Conservation (phyloP, 2,797 vertebrate genomes). For the Syngnathus acus region DNA sequence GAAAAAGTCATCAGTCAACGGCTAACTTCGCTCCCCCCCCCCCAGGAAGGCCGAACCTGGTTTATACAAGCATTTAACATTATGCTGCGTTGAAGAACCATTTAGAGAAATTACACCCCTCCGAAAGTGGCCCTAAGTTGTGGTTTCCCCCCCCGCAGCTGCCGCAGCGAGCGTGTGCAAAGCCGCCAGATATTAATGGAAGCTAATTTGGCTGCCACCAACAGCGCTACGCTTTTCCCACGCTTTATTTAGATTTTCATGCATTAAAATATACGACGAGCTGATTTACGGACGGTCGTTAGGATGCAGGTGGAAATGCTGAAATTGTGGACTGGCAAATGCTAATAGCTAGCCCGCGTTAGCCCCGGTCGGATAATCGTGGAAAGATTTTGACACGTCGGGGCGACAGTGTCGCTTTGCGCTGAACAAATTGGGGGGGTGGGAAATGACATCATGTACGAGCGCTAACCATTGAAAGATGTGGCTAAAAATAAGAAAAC, state of each 20-base stretch:
- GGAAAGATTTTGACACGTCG: neutral
- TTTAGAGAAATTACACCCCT: constrained; percentile 71
- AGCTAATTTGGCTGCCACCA: constrained; percentile 55
- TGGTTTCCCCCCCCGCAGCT: constrained; percentile 56
- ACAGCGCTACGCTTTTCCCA: constrained; percentile 38
- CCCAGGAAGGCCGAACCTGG: constrained; percentile 55
- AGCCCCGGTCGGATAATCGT: neutral
- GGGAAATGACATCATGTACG: neutral
- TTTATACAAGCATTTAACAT: constrained; percentile 69
- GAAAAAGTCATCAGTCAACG: too few species aligned
- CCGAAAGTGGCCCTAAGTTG: constrained; percentile 65
- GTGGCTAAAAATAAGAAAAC: neutral
- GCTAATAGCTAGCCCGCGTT: neutral
- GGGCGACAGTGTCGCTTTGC: neutral
- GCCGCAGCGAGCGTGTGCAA: constrained; percentile 43
- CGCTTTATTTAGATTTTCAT: constrained; percentile 2
- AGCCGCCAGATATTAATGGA: constrained; percentile 62
- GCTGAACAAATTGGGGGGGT: neutral
- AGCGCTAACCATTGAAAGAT: neutral
- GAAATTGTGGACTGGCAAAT: neutral
- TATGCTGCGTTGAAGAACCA: constrained; percentile 66
- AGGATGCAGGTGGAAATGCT: neutral
- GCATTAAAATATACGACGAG: neutral
- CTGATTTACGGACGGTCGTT: neutral
- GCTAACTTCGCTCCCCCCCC: constrained; percentile 4